Percentiles rank a stretch among this genome's conserved stretches.
Conservation (phyloP, 2,888 invertebrate genomes). For the Pharmacophagus antenor region DNA sequence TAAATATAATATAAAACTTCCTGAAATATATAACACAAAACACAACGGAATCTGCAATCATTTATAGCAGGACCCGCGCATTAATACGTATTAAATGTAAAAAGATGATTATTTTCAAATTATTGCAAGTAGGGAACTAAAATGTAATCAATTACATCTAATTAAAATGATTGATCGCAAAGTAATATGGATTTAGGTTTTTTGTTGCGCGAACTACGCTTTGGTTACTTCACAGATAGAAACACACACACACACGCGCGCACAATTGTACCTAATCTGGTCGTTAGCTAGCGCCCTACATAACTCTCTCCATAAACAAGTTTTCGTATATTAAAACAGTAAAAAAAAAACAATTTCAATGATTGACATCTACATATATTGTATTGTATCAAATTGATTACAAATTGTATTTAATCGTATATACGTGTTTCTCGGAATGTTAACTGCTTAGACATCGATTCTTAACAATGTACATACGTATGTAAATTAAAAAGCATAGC, state of each 20-base stretch:
- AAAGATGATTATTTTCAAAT: slow-evolving; percentile 20
- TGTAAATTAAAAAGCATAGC: background rate
- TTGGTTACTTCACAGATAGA: slow-evolving; percentile 13
- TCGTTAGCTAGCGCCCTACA: slow-evolving; percentile 26
- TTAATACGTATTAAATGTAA: slow-evolving; percentile 14
- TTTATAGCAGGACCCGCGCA: background rate
- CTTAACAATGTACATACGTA: background rate
- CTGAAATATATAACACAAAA: background rate
- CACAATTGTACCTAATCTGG: slow-evolving; percentile 24
- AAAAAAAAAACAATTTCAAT: slow-evolving; percentile 22
- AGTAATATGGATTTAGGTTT: slow-evolving; percentile 6
- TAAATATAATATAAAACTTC: no score
- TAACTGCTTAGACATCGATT: background rate
- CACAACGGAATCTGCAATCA: background rate
- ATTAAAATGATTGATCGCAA: slow-evolving; percentile 29
- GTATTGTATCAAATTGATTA: slow-evolving; percentile 14
- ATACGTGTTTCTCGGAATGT: background rate
- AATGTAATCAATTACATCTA: slow-evolving; percentile 27
- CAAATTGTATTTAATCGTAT: slow-evolving; percentile 14
- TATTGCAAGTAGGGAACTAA: slow-evolving; percentile 1
- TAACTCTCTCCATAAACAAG: slow-evolving; percentile 23
- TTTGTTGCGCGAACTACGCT: slow-evolving; percentile 16
- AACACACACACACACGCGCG: slow-evolving; percentile 14
- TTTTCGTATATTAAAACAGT: slow-evolving; percentile 24
- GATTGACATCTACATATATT: slow-evolving; percentile 25